Evolutionary conservation across 2,113 vertebrate species (phyloP), one percentile per base, ranked within the genome.

Genomic region (Arizona elegans): DNA sequence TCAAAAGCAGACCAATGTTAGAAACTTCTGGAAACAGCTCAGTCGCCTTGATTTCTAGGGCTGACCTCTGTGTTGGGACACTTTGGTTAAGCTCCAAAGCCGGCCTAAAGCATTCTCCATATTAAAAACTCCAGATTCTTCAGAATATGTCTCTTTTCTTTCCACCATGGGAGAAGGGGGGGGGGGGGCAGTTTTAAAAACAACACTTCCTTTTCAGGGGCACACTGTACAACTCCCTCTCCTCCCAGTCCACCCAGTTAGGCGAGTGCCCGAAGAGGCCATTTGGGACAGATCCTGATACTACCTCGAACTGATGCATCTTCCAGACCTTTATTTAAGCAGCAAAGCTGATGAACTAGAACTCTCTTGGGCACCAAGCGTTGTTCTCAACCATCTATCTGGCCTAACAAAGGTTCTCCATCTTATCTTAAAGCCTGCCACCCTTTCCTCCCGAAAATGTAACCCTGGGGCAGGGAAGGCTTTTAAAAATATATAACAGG

Each of bases 21-120:
- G 81, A 90, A 24, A 33, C 93, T 91, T 92, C 94, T 70, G 92
- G 93, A 97, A 96, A 96, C 93, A 94, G 97, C 17, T 56, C 86
- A 21, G 17, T 10, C 8, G 26, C 1, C 21, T 55, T 15, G 24
- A 81, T 5, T 7, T 55, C 43, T 50, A 86, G 90, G 92, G 21
- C 65, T 81, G 29, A 33, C 85, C 33, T 43, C 88, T 19, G 65
- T 3, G 53, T 12, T 89, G 59, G 29, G 21, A 89, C 3, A 12
- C 86, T 58, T 70, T 19, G 26, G n/a, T 53, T 33, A 23, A 5
- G 70, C 47, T 47, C 38, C 1, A 0, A 47, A 43, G 55, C 88
- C 92, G 24, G 33, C 87, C 33, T 33, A 5, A 6, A 3, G 23
- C 86, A n/a, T 24, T 85, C 90, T 33, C 24, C 8, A 11, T 24